Conservation (phyloP, 2,888 invertebrate genomes). For the Lucinisca nassula region DNA sequence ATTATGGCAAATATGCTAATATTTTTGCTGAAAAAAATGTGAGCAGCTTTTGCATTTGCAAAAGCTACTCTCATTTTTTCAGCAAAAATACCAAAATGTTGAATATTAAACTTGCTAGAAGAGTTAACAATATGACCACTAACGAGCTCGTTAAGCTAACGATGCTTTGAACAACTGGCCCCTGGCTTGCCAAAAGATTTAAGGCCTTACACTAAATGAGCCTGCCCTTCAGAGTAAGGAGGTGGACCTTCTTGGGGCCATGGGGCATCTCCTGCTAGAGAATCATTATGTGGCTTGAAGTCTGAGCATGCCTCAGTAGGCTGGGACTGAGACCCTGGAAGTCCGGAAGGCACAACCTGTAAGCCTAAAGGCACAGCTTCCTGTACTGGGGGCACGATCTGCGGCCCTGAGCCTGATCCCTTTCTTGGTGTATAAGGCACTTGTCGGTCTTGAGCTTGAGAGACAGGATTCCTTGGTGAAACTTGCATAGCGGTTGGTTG, state of each 20-base stretch:
- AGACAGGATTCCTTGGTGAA: neutral
- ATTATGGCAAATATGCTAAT: no score
- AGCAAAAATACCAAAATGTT: no score
- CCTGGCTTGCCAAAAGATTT: neutral
- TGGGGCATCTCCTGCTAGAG: conserved; percentile 24
- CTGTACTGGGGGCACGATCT: neutral
- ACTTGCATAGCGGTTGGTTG: neutral
- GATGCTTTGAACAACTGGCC: no score
- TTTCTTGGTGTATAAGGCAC: neutral
- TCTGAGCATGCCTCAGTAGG: neutral
- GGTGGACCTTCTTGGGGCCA: conserved; percentile 68
- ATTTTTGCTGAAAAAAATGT: no score
- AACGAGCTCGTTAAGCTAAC: no score
- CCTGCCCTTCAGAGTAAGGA: conserved; percentile 34
- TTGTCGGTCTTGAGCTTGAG: neutral
- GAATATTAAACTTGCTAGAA: no score
- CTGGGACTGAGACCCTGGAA: neutral
- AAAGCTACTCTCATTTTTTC: no score
- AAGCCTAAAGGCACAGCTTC: neutral
- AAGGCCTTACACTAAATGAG: neutral
- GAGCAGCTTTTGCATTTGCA: no score
- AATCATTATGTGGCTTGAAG: neutral
- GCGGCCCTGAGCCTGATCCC: neutral
- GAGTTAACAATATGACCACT: no score
- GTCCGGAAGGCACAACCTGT: neutral